Conservation (phyloP, 2,888 invertebrate genomes). For the Caenorhabditis macrosperma region DNA sequence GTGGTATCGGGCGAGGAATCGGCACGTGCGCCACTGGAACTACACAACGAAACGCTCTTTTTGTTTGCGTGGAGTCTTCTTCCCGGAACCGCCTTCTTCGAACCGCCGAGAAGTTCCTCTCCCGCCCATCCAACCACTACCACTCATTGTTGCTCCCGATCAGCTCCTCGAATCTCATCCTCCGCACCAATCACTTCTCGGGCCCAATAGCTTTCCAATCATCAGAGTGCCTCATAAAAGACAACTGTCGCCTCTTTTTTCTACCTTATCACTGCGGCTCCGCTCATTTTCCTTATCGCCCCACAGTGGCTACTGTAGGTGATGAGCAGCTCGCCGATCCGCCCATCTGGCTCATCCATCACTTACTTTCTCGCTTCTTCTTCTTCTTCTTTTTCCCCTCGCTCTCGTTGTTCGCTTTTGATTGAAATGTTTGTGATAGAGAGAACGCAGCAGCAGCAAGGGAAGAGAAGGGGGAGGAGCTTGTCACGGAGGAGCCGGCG, state of each 20-base stretch:
- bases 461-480: not conserved
- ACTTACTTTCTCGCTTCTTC: not conserved
- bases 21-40: not conserved
- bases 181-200: constrained; percentile 2
- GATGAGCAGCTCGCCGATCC: not conserved
- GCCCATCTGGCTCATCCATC: constrained; percentile 1
- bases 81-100: not conserved
- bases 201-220: constrained; percentile 36
- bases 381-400: not conserved
- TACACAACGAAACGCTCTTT: no score
- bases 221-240: constrained; percentile 50
- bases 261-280: constrained; percentile 8
- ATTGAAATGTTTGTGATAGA: constrained; percentile 20
- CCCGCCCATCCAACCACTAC: not conserved
- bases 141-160: constrained; percentile 5
- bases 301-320: not conserved
- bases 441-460: not conserved
- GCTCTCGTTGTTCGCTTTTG: constrained; percentile 14
- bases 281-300: not conserved
- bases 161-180: not conserved
- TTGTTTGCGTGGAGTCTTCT: no score
- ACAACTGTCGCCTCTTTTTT: constrained; percentile 32
- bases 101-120: not conserved
- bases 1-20: not conserved
- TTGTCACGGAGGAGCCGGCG: constrained; percentile 19